Evolutionary conservation across 2,888 invertebrate species (phyloP).

Genomic region (Cataglyphis rosenhaueri): DNA sequence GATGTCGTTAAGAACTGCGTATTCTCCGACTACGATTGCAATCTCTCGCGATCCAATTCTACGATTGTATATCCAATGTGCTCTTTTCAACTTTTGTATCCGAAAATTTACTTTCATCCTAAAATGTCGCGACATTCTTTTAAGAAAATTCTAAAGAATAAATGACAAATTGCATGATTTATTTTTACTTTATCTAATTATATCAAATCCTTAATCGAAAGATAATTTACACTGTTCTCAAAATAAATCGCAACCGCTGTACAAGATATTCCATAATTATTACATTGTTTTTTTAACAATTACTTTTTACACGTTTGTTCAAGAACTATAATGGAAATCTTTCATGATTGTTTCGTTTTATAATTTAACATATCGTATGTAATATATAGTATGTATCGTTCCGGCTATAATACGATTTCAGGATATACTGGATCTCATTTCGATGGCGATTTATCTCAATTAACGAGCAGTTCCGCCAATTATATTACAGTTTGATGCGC

Average conservation of each 20-base stretch:
- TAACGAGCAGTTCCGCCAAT: slow-evolving; percentile 47
- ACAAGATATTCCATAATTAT: background rate
- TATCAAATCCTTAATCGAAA: background rate
- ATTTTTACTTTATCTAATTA: background rate
- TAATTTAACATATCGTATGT: background rate
- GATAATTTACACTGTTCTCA: background rate
- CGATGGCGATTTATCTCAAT: slow-evolving; percentile 63
- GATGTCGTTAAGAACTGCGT: slow-evolving; percentile 5
- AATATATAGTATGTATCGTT: background rate
- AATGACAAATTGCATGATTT: background rate
- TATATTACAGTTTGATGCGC: slow-evolving; percentile 41
- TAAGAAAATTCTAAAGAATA: background rate
- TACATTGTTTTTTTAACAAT: background rate
- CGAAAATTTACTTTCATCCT: background rate
- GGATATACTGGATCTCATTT: slow-evolving; percentile 45
- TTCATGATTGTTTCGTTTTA: background rate
- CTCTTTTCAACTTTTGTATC: background rate
- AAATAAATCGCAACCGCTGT: background rate
- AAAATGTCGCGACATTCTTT: background rate
- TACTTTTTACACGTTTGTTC: background rate
- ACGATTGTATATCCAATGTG: background rate
- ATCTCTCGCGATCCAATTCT: slow-evolving; percentile 31
- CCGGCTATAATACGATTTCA: slow-evolving; percentile 17
- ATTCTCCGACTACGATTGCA: slow-evolving; percentile 31
- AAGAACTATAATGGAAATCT: background rate